These are phyloP conservation scores for Ophiodon elongatus DNA, from an alignment of 2,113 vertebrate species.

Conservation along the genomic window DNA sequence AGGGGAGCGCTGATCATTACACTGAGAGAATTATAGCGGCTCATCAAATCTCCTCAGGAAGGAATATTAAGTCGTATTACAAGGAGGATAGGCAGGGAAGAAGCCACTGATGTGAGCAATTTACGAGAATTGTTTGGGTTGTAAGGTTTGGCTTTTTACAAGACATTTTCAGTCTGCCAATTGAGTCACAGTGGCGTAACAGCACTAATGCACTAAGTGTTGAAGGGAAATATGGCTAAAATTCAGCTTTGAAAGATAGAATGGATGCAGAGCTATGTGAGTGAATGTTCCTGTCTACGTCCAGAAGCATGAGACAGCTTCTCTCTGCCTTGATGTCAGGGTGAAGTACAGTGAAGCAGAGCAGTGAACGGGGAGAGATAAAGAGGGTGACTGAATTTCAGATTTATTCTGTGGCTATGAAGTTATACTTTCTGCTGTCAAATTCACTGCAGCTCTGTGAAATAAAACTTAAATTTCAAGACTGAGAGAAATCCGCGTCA, in stretches of 20 bases:
- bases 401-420: constrained; percentile 42
- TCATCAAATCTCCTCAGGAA: constrained; percentile 75
- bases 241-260: constrained; percentile 24
- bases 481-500: neutral
- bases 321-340: constrained; percentile 17
- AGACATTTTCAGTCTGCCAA: constrained; percentile 40
- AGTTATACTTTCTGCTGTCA: constrained; percentile 54
- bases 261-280: constrained; percentile 11
- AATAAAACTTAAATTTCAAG: constrained; percentile 21
- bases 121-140: constrained; percentile 66
- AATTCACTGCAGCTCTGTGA: constrained; percentile 20
- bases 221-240: constrained; percentile 27
- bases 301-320: constrained; percentile 25
- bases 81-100: constrained; percentile 52
- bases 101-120: constrained; percentile 70
- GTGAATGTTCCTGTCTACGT: constrained; percentile 25
- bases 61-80: constrained; percentile 75
- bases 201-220: constrained; percentile 17
- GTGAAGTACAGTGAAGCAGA: constrained; percentile 28
- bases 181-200: constrained; percentile 35
- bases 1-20: constrained; percentile 66
- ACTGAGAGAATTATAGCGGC: constrained; percentile 70
- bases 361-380: constrained; percentile 20
- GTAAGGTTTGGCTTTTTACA: constrained; percentile 40
- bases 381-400: constrained; percentile 34